Percentiles rank a stretch among this genome's conserved stretches.
phyloP scores from a whole-genome alignment of 2,113 vertebrate species.

The Prunella himalayana region DNA sequence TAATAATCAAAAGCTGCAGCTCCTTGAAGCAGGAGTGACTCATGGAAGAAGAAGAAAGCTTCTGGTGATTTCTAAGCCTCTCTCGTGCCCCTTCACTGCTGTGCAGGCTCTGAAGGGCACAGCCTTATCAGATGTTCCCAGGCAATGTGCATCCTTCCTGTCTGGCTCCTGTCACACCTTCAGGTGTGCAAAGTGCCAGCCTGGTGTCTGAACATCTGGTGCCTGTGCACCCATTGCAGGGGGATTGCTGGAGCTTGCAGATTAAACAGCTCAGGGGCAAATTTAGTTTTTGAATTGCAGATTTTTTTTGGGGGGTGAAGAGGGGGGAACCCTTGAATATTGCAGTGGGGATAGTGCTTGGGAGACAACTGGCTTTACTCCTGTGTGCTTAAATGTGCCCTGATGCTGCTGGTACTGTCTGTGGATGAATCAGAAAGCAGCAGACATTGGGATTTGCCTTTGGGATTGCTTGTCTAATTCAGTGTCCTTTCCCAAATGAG shows the following conservation, averaged over 20 bases:
- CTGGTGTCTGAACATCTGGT: neutral
- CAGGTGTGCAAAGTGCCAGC: neutral
- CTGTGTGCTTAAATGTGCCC: neutral
- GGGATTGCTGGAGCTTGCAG: neutral
- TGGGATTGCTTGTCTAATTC: neutral
- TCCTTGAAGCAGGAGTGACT: constrained; percentile 53
- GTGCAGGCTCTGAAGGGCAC: constrained; percentile 21
- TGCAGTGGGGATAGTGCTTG: neutral
- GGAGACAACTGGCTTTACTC: neutral
- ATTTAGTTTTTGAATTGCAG: constrained; percentile 31
- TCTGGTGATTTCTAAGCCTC: constrained; percentile 29
- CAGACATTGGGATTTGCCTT: neutral
- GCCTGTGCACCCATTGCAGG: neutral
- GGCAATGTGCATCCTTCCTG: neutral
- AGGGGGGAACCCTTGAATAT: neutral
- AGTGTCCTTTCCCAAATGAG: neutral
- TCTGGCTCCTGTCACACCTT: neutral
- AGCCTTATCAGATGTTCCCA: constrained; percentile 23
- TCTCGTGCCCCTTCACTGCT: neutral
- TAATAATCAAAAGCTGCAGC: constrained; percentile 58
- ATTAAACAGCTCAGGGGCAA: constrained; percentile 16
- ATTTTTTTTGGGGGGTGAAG: neutral
- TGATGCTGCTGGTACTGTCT: neutral
- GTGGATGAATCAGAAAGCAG: neutral
- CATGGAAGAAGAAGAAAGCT: constrained; percentile 25